Base-by-base conservation (phyloP, 2,797 vertebrate species). In the Cetoscarus ocellatus region DNA sequence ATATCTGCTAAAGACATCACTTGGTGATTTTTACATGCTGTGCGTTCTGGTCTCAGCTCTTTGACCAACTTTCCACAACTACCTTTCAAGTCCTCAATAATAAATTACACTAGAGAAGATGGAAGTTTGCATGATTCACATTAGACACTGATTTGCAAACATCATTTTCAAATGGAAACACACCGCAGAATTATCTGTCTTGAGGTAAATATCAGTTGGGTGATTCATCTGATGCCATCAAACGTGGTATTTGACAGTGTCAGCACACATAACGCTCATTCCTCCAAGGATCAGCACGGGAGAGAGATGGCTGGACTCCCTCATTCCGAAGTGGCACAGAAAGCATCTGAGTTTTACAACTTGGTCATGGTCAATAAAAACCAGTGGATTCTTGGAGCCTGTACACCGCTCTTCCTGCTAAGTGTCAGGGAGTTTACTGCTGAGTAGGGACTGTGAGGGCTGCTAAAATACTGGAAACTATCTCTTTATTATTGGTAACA, bases 401-500 rank as follows among this genome's bases (percentile, higher is more conserved):
- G 69, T 66, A 67, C 70, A 50, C 66, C 60, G 73, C 71, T 73
- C 85, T 86, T 89, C 84, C 77, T 84, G 81, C 70, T 48, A 84
- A 91, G 87, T 90, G 89, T 93, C 87, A 92, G 80, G 78, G 78
- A 85, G 88, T 95, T 94, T 92, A 93, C 40, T 47, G 82, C 85
- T 76, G 77, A 82, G 60, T 56, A 58, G 89, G 88, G 91, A 88
- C 85, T 76, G 67, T 78, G 65, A 93, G 90, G 82, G 77, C 88
- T 70, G 84, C 91, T 85, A 62, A 77, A 90, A 87, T 75, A 77
- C 85, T 93, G 89, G 90, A 94, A 93, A 91, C 86, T 80, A 76
- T 86, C 87, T 87, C 88, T 92, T 92, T 91, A 93, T 94, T 87
- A 79, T 83, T 79, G 85, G 89, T 82, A 92, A 85, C 87, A 89